Percentiles rank a stretch among this genome's conserved stretches.
phyloP scores from a whole-genome alignment of 2,113 vertebrate genomes.

The Corythornis cristatus region DNA sequence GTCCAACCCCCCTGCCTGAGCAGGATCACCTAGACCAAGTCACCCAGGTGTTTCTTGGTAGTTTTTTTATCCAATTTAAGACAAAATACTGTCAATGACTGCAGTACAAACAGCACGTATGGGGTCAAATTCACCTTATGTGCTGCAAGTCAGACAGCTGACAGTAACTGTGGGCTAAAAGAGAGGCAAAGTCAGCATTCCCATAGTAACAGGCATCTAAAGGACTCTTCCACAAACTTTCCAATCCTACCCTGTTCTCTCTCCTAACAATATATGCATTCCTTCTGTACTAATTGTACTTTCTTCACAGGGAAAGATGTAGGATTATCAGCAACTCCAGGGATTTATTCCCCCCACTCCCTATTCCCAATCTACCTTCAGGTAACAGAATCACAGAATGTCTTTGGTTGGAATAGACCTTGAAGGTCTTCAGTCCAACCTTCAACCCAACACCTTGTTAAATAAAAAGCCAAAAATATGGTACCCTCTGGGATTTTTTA shows the following conservation, averaged over 20 bases:
- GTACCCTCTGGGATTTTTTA: not conserved
- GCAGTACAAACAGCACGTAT: not conserved
- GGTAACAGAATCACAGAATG: not conserved
- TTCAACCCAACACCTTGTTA: not conserved
- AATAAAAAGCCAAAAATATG: not conserved
- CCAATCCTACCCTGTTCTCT: not conserved
- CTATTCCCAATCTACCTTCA: not conserved
- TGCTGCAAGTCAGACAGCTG: not conserved
- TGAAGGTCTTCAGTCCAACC: too few species aligned
- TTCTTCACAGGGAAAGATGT: not conserved
- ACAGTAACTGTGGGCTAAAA: not conserved
- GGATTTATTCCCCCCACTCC: not conserved
- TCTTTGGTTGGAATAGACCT: too few species aligned
- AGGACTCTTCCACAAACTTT: not conserved
- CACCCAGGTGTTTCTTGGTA: not conserved
- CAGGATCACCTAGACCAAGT: too few species aligned
- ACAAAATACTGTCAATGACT: not conserved
- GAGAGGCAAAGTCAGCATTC: conserved; percentile 7
- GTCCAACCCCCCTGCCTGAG: too few species aligned
- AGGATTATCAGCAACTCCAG: not conserved
- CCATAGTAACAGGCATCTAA: not conserved
- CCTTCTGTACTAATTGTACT: not conserved
- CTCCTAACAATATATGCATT: not conserved
- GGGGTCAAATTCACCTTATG: not conserved
- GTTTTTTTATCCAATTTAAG: not conserved